Base-by-base conservation (phyloP, 2,888 invertebrate genomes). In the Chironomus riparius region DNA sequence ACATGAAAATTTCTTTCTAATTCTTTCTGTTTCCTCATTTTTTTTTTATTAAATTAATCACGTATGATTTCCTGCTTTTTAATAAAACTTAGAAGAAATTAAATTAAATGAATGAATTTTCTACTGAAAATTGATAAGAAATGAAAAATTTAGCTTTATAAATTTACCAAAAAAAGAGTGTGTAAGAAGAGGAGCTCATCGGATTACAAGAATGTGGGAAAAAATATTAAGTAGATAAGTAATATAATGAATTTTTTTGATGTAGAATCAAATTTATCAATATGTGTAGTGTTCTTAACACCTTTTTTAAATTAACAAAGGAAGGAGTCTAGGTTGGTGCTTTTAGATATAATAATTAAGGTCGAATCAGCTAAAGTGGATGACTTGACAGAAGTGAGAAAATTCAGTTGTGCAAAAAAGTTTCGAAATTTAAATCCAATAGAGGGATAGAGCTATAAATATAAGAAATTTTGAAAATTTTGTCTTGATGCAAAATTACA, bases 71-170 rank as follows among this genome's bases (percentile, higher is more conserved):
- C 38, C 38, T 38, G 38, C 38, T 38, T 38, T 38, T 38, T 38
- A 38, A 38, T 38, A 38, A n/a, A n/a, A 56, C 56, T 56, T 56
- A 65, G 24, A 65, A 22, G 21, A 65, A 65, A 56, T 56, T 15
- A 56, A 56, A 24, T 65, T 6, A 21, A 65, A 65, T 65, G 13
- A 65, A 65, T 65, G 21, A 65, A 65, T 21, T 65, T 56, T 56
- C 56, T 56, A 56, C 56, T 3, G 18, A 65, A 65, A 24, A 24
- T 21, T 24, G 21, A 65, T 13, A 65, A 18, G 24, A 22, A 21
- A 24, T 24, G 65, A 65, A 65, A 65, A 65, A 24, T 65, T 65
- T 65, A 65, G 65, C 65, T 65, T 65, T 65, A 65, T 65, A 65
- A 18, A 21, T 65, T 65, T 65, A 65, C 65, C 65, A 65, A 65